Percentiles rank a stretch among this genome's conserved stretches.
These are phyloP conservation scores for Agriopis aurantiaria DNA, from an alignment of 2,888 invertebrate genomes.

Conservation along the genomic window DNA sequence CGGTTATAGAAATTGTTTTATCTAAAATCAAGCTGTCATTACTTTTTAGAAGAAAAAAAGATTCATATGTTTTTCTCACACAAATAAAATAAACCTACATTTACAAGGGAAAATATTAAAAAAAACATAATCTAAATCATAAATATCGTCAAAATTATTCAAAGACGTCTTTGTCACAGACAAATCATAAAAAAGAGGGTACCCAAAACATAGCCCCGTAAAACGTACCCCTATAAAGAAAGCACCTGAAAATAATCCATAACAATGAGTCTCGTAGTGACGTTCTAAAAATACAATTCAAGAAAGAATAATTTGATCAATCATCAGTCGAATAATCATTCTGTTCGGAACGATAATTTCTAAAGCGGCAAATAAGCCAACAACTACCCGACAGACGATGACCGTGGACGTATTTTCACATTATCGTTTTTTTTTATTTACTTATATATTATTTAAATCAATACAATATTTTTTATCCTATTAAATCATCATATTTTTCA, in stretches of 20 bases:
- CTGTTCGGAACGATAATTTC: too few relatives aligned
- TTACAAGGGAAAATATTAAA: background rate
- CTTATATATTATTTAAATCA: too few relatives aligned
- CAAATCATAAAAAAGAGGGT: constrained; percentile 31
- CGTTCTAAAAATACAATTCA: background rate
- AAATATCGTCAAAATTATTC: constrained; percentile 16
- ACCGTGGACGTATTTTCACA: background rate
- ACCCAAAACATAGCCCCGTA: constrained; percentile 22
- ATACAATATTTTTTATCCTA: too few relatives aligned
- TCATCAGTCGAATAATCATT: background rate
- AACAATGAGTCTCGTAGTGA: constrained; percentile 24
- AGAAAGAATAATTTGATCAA: background rate
- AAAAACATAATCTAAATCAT: constrained; percentile 1
- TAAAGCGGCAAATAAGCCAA: too few relatives aligned
- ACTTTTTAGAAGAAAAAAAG: too few relatives aligned
- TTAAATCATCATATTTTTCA: too few relatives aligned
- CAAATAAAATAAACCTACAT: too few relatives aligned
- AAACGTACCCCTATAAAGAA: constrained; percentile 30
- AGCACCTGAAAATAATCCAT: constrained; percentile 37
- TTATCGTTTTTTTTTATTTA: too few relatives aligned
- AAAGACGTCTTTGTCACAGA: constrained; percentile 22
- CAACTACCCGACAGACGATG: too few relatives aligned
- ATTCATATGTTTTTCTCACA: too few relatives aligned
- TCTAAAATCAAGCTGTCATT: background rate
- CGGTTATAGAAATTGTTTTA: background rate